These are phyloP conservation scores for Salminus brasiliensis DNA, from an alignment of 2,113 vertebrate species.

Conservation along the genomic window DNA sequence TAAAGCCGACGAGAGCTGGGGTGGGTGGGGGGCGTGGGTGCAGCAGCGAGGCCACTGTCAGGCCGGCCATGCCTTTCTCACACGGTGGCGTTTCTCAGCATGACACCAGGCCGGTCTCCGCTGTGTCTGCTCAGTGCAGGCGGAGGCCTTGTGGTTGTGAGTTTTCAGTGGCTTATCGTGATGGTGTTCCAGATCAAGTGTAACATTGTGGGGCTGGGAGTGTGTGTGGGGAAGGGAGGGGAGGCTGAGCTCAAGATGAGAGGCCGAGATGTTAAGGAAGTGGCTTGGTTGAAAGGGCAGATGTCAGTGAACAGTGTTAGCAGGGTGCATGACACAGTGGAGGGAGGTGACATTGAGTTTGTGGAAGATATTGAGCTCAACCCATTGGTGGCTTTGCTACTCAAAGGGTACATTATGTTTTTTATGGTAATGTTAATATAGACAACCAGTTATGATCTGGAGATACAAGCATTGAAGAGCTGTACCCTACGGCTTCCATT, in stretches of 20 bases:
- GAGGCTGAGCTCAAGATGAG: conserved; percentile 14
- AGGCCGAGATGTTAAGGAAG: neutral
- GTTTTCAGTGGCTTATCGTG: conserved; percentile 38
- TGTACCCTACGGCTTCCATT: too few relatives aligned
- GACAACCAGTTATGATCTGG: too few relatives aligned
- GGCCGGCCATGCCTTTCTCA: conserved; percentile 49
- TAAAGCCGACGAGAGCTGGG: conserved; percentile 72
- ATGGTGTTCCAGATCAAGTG: conserved; percentile 30
- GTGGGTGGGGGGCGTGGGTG: too few relatives aligned
- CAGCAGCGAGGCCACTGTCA: conserved; percentile 61
- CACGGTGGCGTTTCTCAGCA: conserved; percentile 52
- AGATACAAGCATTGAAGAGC: too few relatives aligned
- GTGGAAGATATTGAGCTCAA: neutral
- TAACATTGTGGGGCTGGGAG: conserved; percentile 1
- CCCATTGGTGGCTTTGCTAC: neutral
- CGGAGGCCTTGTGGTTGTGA: conserved; percentile 40
- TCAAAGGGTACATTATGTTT: neutral
- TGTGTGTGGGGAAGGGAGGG: neutral
- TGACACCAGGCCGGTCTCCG: conserved; percentile 61
- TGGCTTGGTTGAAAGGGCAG: neutral
- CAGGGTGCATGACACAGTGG: neutral
- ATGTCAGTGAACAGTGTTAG: neutral
- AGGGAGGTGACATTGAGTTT: neutral
- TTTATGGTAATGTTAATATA: too few relatives aligned
- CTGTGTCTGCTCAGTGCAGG: conserved; percentile 33